These are phyloP conservation scores for Trochalopteron elliotii DNA, from an alignment of 2,113 vertebrate species.

Conservation along the genomic window DNA sequence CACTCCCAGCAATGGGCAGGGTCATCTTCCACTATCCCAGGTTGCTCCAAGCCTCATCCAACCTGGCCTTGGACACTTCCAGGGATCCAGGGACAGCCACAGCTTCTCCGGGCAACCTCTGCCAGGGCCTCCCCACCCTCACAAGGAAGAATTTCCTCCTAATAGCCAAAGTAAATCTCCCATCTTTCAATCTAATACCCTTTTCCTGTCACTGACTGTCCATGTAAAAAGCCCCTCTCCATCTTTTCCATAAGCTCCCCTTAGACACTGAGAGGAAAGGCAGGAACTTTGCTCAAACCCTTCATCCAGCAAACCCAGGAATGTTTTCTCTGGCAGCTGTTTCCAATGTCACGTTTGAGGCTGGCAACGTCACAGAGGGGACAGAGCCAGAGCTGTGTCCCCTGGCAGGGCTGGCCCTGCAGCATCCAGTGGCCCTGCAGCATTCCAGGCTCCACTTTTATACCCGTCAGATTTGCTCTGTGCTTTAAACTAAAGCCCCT, in stretches of 20 bases:
- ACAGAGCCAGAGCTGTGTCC: neutral
- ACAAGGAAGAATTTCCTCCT: neutral
- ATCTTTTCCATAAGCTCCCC: neutral
- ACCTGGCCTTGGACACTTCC: too few species aligned
- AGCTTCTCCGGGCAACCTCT: too few species aligned
- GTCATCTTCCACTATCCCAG: too few species aligned
- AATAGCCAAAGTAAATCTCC: neutral
- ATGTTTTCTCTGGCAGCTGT: neutral
- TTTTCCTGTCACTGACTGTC: neutral
- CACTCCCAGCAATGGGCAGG: too few species aligned
- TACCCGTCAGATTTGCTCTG: neutral
- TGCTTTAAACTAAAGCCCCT: neutral
- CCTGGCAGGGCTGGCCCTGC: neutral
- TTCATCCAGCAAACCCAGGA: neutral
- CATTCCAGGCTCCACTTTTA: fast-evolving
- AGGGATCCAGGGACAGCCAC: too few species aligned
- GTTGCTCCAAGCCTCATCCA: too few species aligned
- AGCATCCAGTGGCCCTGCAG: neutral
- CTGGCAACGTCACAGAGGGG: fast-evolving
- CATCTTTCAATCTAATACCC: neutral
- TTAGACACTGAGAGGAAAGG: neutral
- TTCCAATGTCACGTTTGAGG: fast-evolving
- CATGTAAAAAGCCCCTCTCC: neutral
- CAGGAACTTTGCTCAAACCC: neutral
- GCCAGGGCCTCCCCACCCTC: too few species aligned